Percentiles rank a stretch among this genome's conserved stretches.
Evolutionary conservation across 2,888 invertebrate genomes (phyloP).

Genomic region (Pandemis cinnamomeana): DNA sequence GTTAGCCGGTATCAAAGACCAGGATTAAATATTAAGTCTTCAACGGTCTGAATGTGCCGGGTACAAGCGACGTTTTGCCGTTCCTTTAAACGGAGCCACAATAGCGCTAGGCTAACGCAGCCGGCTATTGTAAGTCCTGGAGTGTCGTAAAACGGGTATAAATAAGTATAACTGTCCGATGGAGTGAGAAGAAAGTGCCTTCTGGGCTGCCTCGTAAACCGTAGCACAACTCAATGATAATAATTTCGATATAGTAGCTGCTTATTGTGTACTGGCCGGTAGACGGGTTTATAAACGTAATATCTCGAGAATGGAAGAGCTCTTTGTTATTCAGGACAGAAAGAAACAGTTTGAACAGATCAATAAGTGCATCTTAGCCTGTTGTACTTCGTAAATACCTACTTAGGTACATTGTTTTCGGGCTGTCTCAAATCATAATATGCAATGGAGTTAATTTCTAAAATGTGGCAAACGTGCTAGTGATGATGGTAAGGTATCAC

Average conservation of each 20-base stretch:
- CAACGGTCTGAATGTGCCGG: slow-evolving; percentile 55
- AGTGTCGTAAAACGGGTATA: slow-evolving; percentile 50
- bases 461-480: no score
- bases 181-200: slow-evolving; percentile 65
- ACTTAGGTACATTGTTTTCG: no score
- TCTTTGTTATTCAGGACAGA: neutral
- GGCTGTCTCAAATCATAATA: no score
- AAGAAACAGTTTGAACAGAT: neutral
- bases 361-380: neutral
- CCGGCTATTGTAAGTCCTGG: slow-evolving; percentile 44
- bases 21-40: slow-evolving; percentile 64
- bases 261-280: slow-evolving; percentile 20
- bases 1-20: slow-evolving; percentile 11
- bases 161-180: slow-evolving; percentile 78
- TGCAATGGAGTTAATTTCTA: no score
- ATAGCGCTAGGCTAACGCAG: slow-evolving; percentile 23
- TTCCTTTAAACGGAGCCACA: slow-evolving; percentile 54
- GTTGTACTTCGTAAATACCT: neutral
- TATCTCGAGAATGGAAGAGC: neutral
- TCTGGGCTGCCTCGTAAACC: slow-evolving; percentile 67
- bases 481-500: no score
- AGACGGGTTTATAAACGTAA: neutral
- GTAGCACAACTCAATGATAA: slow-evolving; percentile 72
- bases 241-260: slow-evolving; percentile 39
- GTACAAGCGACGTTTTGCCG: slow-evolving; percentile 63